Conservation (phyloP, 2,113 vertebrate species). For the Notothenia coriiceps region DNA sequence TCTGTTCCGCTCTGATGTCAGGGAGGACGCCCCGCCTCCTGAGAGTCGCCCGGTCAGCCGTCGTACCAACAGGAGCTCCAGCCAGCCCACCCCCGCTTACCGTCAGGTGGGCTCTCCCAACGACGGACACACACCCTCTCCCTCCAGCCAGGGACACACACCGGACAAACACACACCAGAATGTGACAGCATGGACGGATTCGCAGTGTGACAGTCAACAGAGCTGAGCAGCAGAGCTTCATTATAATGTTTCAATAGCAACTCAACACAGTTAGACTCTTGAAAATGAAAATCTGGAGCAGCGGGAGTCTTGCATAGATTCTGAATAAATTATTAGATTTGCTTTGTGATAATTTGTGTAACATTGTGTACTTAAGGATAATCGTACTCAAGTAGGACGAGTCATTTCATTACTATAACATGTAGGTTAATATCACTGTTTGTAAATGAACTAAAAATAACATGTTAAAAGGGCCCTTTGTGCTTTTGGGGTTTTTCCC, state of each 20-base stretch:
- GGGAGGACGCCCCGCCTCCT: conserved; percentile 78
- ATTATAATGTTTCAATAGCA: background rate
- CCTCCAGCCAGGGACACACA: conserved; percentile 35
- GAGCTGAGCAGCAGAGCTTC: background rate
- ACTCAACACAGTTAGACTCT: conserved; percentile 1
- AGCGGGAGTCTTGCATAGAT: background rate
- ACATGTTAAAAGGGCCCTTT: too few species aligned
- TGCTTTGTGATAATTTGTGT: conserved; percentile 7
- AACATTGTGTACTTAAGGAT: conserved; percentile 24
- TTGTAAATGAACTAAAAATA: background rate
- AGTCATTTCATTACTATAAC: background rate
- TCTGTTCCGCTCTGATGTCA: conserved; percentile 37
- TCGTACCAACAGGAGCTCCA: conserved; percentile 46
- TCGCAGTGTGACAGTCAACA: conserved; percentile 57
- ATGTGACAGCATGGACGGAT: conserved; percentile 61
- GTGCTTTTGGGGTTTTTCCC: too few species aligned
- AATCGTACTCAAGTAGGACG: background rate
- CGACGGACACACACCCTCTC: background rate
- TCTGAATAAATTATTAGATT: conserved; percentile 29
- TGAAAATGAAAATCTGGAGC: conserved; percentile 4
- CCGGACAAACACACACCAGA: conserved; percentile 26
- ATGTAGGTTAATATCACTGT: background rate
- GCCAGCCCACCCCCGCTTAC: conserved; percentile 58
- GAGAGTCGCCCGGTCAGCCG: conserved; percentile 75
- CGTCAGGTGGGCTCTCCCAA: conserved; percentile 32